A percentile compares a stretch with the other conserved stretches of the same genome.
phyloP scores from a whole-genome alignment of 1,140 invertebrate genomes.

The Apis florea region DNA sequence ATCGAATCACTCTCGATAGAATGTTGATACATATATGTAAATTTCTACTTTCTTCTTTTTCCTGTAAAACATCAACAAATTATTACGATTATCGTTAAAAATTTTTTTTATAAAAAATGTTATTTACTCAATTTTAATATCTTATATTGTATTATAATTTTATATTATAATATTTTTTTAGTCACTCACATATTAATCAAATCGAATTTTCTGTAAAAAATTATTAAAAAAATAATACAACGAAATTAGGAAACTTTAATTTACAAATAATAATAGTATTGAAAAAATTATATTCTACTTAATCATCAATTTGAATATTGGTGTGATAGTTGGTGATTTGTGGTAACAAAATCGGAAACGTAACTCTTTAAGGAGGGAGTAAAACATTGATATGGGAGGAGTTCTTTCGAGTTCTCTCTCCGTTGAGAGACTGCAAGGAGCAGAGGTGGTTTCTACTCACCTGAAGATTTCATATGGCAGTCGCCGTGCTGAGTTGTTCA shows the following conservation, averaged over 20 bases:
- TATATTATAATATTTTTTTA: too few species aligned
- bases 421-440: conserved; percentile 67
- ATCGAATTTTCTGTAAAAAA: neutral
- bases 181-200: neutral
- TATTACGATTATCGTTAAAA: neutral
- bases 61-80: neutral
- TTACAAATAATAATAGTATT: neutral
- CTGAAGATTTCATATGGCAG: conserved; percentile 71
- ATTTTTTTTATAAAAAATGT: neutral
- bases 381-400: conserved; percentile 66
- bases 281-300: neutral
- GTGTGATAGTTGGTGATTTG: conserved; percentile 14
- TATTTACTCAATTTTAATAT: neutral
- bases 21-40: neutral
- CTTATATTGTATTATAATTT: neutral
- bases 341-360: conserved; percentile 19
- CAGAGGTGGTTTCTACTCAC: conserved; percentile 70
- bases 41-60: neutral
- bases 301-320: neutral
- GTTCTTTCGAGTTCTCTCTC: conserved; percentile 59
- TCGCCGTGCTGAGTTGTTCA: conserved; percentile 70
- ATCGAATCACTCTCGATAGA: neutral
- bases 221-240: too few species aligned
- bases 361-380: conserved; percentile 37
- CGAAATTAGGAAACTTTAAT: too few species aligned